A percentile compares a stretch with the other conserved stretches of the same genome.
These are phyloP conservation scores for Mesitornis unicolor DNA, from an alignment of 2,113 vertebrate species.

Conservation along the genomic window DNA sequence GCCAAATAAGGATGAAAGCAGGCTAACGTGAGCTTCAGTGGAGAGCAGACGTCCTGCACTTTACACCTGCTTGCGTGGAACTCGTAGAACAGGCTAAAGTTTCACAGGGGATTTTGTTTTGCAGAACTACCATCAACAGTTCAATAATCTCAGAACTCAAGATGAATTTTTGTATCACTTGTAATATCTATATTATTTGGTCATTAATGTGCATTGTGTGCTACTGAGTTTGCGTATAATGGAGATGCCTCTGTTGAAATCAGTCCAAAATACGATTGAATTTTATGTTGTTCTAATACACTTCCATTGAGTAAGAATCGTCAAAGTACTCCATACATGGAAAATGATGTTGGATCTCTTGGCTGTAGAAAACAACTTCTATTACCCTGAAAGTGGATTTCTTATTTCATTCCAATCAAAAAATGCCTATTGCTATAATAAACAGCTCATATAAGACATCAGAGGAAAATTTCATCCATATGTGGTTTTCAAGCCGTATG, in stretches of 20 bases:
- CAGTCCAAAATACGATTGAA: neutral
- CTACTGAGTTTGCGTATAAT: accelerated
- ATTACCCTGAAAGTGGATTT: neutral
- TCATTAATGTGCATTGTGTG: neutral
- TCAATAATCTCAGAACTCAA: neutral
- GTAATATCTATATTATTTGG: neutral
- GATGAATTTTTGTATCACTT: neutral
- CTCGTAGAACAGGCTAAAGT: accelerated
- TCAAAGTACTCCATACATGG: neutral
- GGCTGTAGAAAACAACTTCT: neutral
- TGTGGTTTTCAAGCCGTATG: accelerated
- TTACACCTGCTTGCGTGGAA: neutral
- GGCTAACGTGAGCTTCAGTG: neutral
- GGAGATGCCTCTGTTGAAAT: neutral
- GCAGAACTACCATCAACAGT: neutral
- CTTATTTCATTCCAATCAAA: neutral
- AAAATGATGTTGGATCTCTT: neutral
- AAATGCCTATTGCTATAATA: neutral
- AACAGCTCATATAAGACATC: neutral
- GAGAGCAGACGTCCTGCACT: neutral
- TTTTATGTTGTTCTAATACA: neutral
- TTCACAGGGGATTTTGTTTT: neutral
- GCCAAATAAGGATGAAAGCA: neutral
- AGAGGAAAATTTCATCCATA: neutral
- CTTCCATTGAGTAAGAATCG: neutral